Percentiles rank a stretch among this genome's conserved stretches.
Conservation (phyloP, 2,888 invertebrate genomes). For the Caenorhabditis wallacei region DNA sequence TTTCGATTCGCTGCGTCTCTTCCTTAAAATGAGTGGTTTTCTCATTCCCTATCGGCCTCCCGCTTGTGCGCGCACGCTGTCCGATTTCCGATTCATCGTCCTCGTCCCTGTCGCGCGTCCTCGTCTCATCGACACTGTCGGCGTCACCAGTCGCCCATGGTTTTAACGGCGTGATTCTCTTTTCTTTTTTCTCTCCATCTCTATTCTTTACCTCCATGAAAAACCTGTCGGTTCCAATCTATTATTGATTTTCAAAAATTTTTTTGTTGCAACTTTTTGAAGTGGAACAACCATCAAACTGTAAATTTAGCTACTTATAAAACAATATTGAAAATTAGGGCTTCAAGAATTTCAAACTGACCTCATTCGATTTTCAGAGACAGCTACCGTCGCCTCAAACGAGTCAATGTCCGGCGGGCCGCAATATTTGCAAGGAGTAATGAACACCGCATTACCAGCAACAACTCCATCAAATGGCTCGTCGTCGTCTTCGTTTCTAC, state of each 20-base stretch:
- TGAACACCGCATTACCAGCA: slow-evolving; percentile 48
- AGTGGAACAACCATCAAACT: too few relatives aligned
- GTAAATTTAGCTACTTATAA: too few relatives aligned
- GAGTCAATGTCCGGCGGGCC: slow-evolving; percentile 69
- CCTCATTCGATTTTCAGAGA: slow-evolving; percentile 73
- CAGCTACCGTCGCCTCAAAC: slow-evolving; percentile 60
- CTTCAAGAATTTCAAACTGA: too few relatives aligned
- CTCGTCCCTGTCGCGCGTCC: slow-evolving; percentile 35
- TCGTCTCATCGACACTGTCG: slow-evolving; percentile 8
- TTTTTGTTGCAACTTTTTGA: too few relatives aligned
- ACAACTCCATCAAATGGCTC: slow-evolving; percentile 34
- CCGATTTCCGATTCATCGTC: slow-evolving; percentile 37
- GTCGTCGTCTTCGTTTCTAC: slow-evolving; percentile 17
- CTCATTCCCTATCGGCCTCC: background rate
- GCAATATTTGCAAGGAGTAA: slow-evolving; percentile 61
- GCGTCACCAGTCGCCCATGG: slow-evolving; percentile 24
- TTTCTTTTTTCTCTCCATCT: slow-evolving; percentile 2
- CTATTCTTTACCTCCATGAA: slow-evolving; percentile 7
- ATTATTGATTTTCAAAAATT: slow-evolving; percentile 26
- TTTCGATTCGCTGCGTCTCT: slow-evolving; percentile 19
- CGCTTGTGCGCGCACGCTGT: slow-evolving; percentile 32
- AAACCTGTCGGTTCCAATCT: slow-evolving; percentile 25
- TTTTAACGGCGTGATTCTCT: slow-evolving; percentile 5
- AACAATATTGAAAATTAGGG: too few relatives aligned
- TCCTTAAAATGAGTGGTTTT: background rate